These are phyloP conservation scores for Uria aalge DNA, from an alignment of 2,113 vertebrate species.

Conservation along the genomic window DNA sequence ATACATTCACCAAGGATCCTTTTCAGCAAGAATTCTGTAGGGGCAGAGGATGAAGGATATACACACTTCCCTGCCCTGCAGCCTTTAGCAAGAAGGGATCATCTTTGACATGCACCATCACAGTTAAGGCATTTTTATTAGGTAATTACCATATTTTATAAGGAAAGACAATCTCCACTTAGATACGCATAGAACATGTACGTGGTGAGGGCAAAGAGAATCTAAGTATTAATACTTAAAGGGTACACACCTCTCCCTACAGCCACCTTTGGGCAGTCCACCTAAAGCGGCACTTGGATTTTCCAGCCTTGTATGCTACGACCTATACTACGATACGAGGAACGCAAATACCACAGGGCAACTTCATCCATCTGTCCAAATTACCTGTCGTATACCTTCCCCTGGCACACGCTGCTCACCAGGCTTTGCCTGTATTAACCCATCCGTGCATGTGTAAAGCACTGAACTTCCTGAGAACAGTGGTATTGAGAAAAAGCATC, in stretches of 20 bases:
- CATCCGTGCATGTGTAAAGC: neutral
- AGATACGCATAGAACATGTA: neutral
- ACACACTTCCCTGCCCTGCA: neutral
- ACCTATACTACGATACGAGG: rapidly evolving
- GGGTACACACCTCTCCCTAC: neutral
- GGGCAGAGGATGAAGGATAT: neutral
- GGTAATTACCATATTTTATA: neutral
- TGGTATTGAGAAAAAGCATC: rapidly evolving
- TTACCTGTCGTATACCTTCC: neutral
- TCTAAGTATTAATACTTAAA: neutral
- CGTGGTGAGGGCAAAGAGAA: neutral
- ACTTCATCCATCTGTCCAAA: neutral
- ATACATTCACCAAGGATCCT: neutral
- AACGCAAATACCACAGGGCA: neutral
- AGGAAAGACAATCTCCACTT: neutral
- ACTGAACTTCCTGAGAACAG: neutral
- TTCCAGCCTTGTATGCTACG: neutral
- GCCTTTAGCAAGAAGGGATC: neutral
- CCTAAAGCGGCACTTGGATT: neutral
- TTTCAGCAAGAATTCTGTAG: neutral
- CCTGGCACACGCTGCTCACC: neutral
- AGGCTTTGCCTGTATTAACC: neutral
- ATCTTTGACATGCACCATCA: neutral
- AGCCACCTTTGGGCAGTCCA: neutral
- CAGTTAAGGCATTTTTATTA: neutral